Base-by-base conservation (phyloP, 2,888 invertebrate genomes). In the Actias luna region DNA sequence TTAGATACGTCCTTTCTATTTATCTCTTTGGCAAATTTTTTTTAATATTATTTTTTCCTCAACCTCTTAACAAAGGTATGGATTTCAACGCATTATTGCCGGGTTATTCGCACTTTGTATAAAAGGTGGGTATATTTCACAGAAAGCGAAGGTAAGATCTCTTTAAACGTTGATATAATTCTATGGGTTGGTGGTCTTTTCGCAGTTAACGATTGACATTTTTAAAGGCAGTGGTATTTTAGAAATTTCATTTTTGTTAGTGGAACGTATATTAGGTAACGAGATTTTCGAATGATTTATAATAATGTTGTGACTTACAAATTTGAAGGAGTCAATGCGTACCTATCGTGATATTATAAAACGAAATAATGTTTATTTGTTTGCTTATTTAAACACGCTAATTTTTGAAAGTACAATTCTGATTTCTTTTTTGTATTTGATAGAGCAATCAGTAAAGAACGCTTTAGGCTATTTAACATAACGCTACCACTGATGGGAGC, bases 31-130 rank as follows among this genome's bases (percentile, higher is more conserved):
- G 85, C 84, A 87, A n/a, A 89, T 84, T 88, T 87, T 87, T 80
- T 74, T 79, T 75, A 68, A 72, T 76, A 80, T 80, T 81, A 79
- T 84, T 83, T 85, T 83, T 85, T 86, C 87, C 77, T 63, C 46
- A 65, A 70, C 77, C 77, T 81, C 78, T 79, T 79, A 79, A 72
- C 72, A 64, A 73, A 85, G 87, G 90, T 89, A 91, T 90, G 83
- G 87, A 89, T 92, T 90, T 91, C 91, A 82, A 88, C 92, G 90
- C 92, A 88, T 89, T 73, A 76, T 89, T 91, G 92, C 91, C 88
- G 78, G 75, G 87, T 87, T 89, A 89, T 86, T 84, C 78, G 67
- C 65, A 76, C 72, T 77, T 80, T 81, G 79, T 76, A 84, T 83
- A 80, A 82, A 84, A 84, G 80, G 74, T 72, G 80, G 80, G 74